These are phyloP conservation scores for Aleiodes leptofemur DNA, from an alignment of 2,888 invertebrate species.

Conservation along the genomic window DNA sequence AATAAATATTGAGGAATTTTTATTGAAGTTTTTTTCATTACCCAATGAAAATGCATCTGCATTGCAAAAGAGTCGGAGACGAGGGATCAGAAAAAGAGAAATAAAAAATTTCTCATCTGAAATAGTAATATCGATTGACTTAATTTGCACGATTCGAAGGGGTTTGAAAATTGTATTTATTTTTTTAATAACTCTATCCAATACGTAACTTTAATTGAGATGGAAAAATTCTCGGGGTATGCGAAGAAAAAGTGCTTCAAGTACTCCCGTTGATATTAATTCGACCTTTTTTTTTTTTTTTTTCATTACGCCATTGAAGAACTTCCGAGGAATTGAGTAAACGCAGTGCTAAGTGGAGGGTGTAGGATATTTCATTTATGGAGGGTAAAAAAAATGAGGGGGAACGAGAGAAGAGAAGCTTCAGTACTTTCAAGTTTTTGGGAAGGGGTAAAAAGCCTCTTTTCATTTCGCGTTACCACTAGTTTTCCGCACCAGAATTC, in stretches of 20 bases:
- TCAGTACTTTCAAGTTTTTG: no score
- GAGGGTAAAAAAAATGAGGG: background rate
- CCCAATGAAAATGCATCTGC: slow-evolving; percentile 13
- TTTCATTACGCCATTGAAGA: background rate
- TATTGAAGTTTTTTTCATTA: slow-evolving; percentile 5
- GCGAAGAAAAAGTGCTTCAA: slow-evolving; percentile 44
- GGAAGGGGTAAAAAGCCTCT: background rate
- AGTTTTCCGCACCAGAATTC: slow-evolving; percentile 50
- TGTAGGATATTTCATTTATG: slow-evolving; percentile 15
- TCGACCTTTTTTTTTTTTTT: background rate
- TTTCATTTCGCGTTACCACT: background rate
- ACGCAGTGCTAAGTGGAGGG: slow-evolving; percentile 14
- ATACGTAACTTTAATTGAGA: background rate
- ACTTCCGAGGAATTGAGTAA: background rate
- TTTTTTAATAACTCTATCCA: background rate
- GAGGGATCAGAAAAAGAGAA: slow-evolving; percentile 6
- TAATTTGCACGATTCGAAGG: no score
- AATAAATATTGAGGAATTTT: slow-evolving; percentile 1
- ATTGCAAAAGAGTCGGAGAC: slow-evolving; percentile 5
- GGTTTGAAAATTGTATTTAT: no score
- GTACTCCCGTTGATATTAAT: slow-evolving; percentile 4
- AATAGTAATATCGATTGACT: no score
- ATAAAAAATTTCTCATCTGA: background rate
- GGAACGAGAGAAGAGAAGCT: background rate
- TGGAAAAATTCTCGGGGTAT: background rate